phyloP scores from a whole-genome alignment of 2,113 vertebrate species.

The Heterocephalus glaber region DNA sequence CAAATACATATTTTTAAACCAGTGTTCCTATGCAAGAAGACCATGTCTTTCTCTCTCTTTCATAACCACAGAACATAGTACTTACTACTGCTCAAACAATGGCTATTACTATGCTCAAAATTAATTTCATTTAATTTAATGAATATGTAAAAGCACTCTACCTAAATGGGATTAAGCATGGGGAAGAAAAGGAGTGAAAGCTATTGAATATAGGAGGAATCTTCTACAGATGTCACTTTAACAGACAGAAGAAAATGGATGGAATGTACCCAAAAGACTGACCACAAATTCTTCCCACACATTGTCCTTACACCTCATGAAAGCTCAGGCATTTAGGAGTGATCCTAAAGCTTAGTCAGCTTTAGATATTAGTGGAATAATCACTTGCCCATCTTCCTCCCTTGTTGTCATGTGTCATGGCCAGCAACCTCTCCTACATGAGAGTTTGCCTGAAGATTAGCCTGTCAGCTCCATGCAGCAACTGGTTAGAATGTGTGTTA shows the following conservation, averaged over 20 bases:
- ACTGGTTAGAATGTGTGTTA: background rate
- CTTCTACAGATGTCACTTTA: background rate
- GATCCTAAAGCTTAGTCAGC: background rate
- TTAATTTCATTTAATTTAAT: slow-evolving; percentile 38
- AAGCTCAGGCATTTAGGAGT: background rate
- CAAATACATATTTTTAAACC: background rate
- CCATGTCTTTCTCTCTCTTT: background rate
- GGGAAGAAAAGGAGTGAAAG: background rate
- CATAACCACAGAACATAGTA: background rate
- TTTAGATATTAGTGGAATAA: background rate
- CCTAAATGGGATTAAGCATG: background rate
- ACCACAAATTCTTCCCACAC: background rate
- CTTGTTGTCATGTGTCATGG: background rate
- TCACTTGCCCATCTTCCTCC: background rate
- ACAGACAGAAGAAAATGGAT: background rate
- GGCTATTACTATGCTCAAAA: background rate
- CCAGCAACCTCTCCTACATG: background rate
- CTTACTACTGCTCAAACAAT: background rate
- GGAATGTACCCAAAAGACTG: background rate
- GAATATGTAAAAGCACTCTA: background rate
- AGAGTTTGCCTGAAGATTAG: background rate
- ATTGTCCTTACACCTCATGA: background rate
- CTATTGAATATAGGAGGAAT: background rate
- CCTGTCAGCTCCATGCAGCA: background rate
- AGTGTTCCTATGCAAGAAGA: background rate